Percentiles rank a stretch among this genome's conserved stretches.
These are phyloP conservation scores for Lasioglossum malachurum DNA, from an alignment of 2,888 invertebrate genomes.

Conservation along the genomic window DNA sequence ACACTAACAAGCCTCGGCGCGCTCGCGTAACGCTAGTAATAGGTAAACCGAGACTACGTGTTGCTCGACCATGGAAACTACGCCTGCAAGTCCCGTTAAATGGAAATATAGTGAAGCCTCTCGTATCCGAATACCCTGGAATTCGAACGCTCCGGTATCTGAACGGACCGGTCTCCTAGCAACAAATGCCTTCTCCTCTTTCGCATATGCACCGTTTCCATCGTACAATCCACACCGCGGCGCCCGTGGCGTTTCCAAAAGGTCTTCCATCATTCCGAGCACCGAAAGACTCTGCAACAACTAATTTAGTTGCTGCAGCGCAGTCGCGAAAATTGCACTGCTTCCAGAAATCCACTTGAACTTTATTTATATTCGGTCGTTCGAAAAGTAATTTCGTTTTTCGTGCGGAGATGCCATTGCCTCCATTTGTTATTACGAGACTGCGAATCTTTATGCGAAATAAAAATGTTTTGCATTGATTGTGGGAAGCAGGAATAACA, in stretches of 20 bases:
- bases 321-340: background rate
- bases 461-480: too few species aligned
- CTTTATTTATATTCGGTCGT: background rate
- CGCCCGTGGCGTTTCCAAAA: background rate
- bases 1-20: slow-evolving; percentile 63
- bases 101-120: slow-evolving; percentile 4
- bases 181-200: background rate
- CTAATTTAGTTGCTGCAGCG: background rate
- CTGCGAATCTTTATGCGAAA: too few species aligned
- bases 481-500: too few species aligned
- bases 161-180: background rate
- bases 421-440: too few species aligned
- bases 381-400: too few species aligned
- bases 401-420: too few species aligned
- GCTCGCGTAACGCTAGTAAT: slow-evolving; percentile 52
- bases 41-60: slow-evolving; percentile 35
- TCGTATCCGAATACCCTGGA: background rate
- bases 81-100: background rate
- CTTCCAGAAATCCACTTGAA: background rate
- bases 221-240: background rate
- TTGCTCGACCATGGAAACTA: background rate
- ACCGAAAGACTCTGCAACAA: background rate
- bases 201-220: background rate
- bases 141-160: background rate
- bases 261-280: background rate